These are phyloP conservation scores for Pollenia amentaria DNA, from an alignment of 2,888 invertebrate species.

Conservation along the genomic window DNA sequence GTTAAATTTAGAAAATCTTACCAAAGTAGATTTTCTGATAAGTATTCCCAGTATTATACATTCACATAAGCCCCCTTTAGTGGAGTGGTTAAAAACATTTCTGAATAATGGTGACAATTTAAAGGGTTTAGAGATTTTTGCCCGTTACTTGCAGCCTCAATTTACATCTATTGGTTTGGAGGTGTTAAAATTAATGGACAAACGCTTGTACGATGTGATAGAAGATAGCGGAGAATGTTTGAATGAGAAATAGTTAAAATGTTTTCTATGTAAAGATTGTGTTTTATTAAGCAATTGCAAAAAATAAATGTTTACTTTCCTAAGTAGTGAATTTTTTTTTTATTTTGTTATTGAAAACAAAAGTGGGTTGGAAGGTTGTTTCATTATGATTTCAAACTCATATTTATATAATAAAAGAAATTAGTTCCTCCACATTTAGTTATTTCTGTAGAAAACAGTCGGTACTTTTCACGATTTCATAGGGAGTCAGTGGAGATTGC, in stretches of 20 bases:
- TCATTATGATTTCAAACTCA: too few species aligned
- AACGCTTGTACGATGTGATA: conserved; percentile 76
- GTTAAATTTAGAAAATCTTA: conserved; percentile 78
- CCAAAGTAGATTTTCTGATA: conserved; percentile 87
- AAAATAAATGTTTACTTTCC: too few species aligned
- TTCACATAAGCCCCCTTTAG: conserved; percentile 97
- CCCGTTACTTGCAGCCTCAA: conserved; percentile 93
- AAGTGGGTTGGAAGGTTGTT: too few species aligned
- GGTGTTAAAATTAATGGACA: conserved; percentile 92
- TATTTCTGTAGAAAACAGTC: too few species aligned
- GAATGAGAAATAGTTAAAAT: not conserved
- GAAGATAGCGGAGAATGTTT: not conserved
- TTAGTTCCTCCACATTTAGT: too few species aligned
- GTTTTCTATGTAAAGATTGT: not conserved
- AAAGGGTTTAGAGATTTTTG: conserved; percentile 94
- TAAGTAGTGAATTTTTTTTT: too few species aligned
- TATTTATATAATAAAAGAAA: too few species aligned
- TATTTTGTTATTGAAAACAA: too few species aligned
- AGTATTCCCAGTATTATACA: conserved; percentile 96
- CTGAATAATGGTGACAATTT: conserved; percentile 85
- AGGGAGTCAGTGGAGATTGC: too few species aligned
- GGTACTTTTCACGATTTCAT: too few species aligned
- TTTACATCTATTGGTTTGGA: conserved; percentile 95
- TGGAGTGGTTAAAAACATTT: conserved; percentile 85
- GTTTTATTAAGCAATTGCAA: too few species aligned